Evolutionary conservation across 2,888 invertebrate species (phyloP), one percentile per base, ranked within the genome.

Genomic region (Erebia ligea): DNA sequence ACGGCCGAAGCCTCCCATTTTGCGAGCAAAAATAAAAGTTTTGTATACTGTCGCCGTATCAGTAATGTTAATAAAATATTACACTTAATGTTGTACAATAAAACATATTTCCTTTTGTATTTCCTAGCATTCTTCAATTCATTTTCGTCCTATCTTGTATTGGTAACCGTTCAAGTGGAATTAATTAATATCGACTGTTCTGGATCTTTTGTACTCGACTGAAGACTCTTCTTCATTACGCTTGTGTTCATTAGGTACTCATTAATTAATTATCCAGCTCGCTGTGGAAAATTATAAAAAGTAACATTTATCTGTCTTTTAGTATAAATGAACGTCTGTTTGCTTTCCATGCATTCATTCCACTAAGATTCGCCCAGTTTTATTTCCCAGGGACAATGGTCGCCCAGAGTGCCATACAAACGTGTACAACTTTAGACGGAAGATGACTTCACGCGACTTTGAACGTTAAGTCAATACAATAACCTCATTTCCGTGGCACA

Each of bases 371-470:
- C 80, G 83, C 83, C 79, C 84, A 84, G 83, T 87, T 88, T 88
- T 85, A 86, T 88, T 85, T 88, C 83, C 82, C 79, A 81, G 76
- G 85, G 85, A 89, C 89, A 91, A 90, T 89, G 81, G 86, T 81
- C 80, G 79, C 82, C 78, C 80, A 82, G 85, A 81, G 80, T 78
- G 80, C 77, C 80, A 79, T 79, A 85, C 82, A 80, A 80, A 77
- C 77, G 80, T 78, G 64, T 73, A 79, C 80, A 80, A 80, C 71
- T 72, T 75, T 73, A 70, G 62, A 54, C 59, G 25, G 59, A 69
- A 70, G 54, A 59, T 63, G n/a, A 75, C 74, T 71, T 57, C 78
- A 79, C 71, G 62, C 76, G 63, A 86, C 75, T 80, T 75, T 82
- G 56, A 73, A 75, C 86, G 81, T 80, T 89, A 84, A 77, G 61